Base-by-base conservation (phyloP, 2,797 vertebrate genomes). In the Tapirus indicus region DNA sequence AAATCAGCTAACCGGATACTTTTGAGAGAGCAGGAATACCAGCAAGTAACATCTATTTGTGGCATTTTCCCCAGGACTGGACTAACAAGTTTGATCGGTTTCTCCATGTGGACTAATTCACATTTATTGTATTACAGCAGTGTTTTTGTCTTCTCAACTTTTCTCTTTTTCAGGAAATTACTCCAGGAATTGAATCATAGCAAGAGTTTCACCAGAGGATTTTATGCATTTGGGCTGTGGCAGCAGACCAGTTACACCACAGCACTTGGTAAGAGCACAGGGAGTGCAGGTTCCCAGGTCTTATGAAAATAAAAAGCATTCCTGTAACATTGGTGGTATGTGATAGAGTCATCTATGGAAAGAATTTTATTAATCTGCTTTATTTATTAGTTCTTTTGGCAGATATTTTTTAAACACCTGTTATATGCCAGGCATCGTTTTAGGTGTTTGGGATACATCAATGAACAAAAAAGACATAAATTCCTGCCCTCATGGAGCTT, bases 81-180 rank as follows among this genome's bases (percentile, higher is more conserved):
- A 79, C 66, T 94, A 94, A 85, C 35, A 62, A 75, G 44, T 69
- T 35, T 83, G 38, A 58, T 89, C 58, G 91, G 20, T 95, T 94
- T 86, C 60, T 92, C 64, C 69, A 1, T 74, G 44, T 88, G 66
- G 41, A 69, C 80, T 94, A 93, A 82, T 82, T 88, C 78, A 78
- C 27, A 64, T 69, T 69, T 88, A 68, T 69, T 95, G 41, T n/a
- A 64, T 68, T 83, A 77, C 27, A 82, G 71, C 69, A 80, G 66
- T 25, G 10, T 64, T 94, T 91, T 68, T 92, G 41, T 80, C 38
- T 95, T 94, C 32, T 77, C 90, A 72, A 32, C 66, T 85, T 66
- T 78, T 94, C n/a, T 91, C 41, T 88, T 69, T 58, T 89, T 92
- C 71, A 88, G 92, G 32, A 94, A 93, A 79, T 94, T 80, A 75